phyloP scores from a whole-genome alignment of 2,888 invertebrate species.

The Ormia ochracea region DNA sequence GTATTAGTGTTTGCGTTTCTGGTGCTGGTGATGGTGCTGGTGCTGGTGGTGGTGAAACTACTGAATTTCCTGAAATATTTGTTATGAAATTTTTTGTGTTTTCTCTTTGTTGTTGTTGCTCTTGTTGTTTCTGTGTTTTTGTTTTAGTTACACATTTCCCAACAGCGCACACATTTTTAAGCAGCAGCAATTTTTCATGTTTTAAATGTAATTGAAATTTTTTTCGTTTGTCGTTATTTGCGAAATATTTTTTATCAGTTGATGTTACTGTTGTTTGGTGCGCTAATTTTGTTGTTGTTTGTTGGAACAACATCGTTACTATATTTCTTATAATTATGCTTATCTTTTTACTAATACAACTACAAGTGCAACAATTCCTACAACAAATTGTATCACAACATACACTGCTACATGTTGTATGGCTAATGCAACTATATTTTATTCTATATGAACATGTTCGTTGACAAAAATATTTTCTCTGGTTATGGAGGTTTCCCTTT shows the following conservation, averaged over 20 bases:
- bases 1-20: not conserved
- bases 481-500: not conserved
- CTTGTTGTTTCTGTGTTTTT: not conserved
- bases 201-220: slow-evolving; percentile 43
- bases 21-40: not conserved
- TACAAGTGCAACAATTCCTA: slow-evolving; percentile 13
- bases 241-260: not conserved
- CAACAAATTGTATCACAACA: not conserved
- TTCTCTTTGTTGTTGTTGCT: not conserved
- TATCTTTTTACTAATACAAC: slow-evolving; percentile 21
- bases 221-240: slow-evolving; percentile 20
- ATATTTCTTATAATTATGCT: slow-evolving; percentile 34
- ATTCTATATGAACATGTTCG: not conserved
- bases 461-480: not conserved
- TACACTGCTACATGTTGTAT: not conserved
- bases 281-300: slow-evolving; percentile 32
- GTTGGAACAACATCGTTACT: slow-evolving; percentile 23
- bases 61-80: too few relatives aligned
- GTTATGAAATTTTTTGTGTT: too few relatives aligned
- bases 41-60: not conserved
- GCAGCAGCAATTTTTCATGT: slow-evolving; percentile 4
- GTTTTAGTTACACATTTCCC: slow-evolving; percentile 16
- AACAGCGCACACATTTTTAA: slow-evolving; percentile 20
- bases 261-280: not conserved
- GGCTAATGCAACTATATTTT: not conserved